phyloP scores from a whole-genome alignment of 2,113 vertebrate genomes.

The Aix galericulata region DNA sequence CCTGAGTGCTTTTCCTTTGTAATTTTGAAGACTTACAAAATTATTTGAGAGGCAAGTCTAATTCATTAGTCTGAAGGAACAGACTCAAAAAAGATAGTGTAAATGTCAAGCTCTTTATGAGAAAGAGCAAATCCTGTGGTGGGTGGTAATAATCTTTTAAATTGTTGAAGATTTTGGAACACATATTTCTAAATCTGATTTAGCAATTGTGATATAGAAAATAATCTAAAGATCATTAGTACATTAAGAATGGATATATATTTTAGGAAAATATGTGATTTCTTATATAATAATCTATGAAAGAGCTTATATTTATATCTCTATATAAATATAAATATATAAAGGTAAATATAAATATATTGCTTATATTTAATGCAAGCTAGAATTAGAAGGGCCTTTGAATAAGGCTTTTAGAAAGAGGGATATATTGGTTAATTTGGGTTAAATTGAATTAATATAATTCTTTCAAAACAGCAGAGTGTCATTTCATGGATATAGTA shows the following conservation, averaged over 20 bases:
- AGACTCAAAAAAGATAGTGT: not conserved
- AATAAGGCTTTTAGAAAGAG: not conserved
- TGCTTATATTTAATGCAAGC: slow-evolving; percentile 6
- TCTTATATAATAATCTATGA: not conserved
- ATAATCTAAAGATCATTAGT: not conserved
- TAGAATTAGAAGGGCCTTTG: not conserved
- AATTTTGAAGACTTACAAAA: not conserved
- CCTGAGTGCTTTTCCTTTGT: not conserved
- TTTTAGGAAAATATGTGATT: not conserved
- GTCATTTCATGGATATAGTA: not conserved
- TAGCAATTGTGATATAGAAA: not conserved
- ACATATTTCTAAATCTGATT: not conserved
- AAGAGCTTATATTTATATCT: not conserved
- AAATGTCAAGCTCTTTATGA: not conserved
- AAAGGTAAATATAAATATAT: no score
- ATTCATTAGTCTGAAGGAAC: not conserved
- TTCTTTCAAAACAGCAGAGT: not conserved
- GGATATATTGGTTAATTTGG: not conserved
- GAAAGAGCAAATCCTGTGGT: not conserved
- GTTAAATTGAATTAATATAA: not conserved
- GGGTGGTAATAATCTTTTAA: not conserved
- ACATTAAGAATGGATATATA: not conserved
- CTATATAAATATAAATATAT: no score
- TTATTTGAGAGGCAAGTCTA: not conserved
- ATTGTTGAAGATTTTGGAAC: not conserved